Base-by-base conservation (phyloP, 35 echinoderm and acorn worm genomes). In the Acanthaster planci region DNA sequence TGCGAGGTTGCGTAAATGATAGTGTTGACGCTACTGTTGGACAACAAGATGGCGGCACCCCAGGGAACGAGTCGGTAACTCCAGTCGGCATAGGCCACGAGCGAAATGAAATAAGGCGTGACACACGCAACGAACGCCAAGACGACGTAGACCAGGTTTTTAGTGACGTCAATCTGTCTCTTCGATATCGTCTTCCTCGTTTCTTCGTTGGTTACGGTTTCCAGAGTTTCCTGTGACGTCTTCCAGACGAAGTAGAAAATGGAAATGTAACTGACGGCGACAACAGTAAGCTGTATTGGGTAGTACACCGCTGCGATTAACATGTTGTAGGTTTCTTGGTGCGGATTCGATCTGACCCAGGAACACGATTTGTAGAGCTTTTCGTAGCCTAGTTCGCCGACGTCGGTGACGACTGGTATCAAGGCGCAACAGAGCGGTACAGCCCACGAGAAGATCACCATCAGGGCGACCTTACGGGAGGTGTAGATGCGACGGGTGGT, bases 361-460 rank as follows among this genome's bases (percentile, higher is more conserved):
- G 51, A 17, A 15, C 52, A 89, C 5, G 87, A 83, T 32, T 88
- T 81, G 82, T 93, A 89, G 34, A 89, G 82, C 31, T 37, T 51
- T 18, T 88, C 72, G 67, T 93, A 93, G 12, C 91, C 91, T 5
- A 93, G 54, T 7, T 77, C 87, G 1, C 91, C 91, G 80, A 87
- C 80, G 39, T 78, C 76, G 3, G 81, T 54, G 5, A 88, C 40
- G 34, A 87, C 40, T 67, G 87, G 87, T 12, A 88, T 64, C 16
- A 55, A 40, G 26, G 81, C 82, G 21, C 88, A 39, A 51, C 80
- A 42, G 3, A 82, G 21, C 40, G 78, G 81, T 8, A 75, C 55
- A 29, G 77, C 52, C 40, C 88, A 84, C 5, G 58, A 39, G 3
- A 90, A 40, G 2, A 83, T 78, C 6, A 90, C 52, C 16, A 56